Percentiles rank a stretch among this genome's conserved stretches.
phyloP scores from a whole-genome alignment of 2,797 vertebrate genomes.

The Smutsia gigantea region DNA sequence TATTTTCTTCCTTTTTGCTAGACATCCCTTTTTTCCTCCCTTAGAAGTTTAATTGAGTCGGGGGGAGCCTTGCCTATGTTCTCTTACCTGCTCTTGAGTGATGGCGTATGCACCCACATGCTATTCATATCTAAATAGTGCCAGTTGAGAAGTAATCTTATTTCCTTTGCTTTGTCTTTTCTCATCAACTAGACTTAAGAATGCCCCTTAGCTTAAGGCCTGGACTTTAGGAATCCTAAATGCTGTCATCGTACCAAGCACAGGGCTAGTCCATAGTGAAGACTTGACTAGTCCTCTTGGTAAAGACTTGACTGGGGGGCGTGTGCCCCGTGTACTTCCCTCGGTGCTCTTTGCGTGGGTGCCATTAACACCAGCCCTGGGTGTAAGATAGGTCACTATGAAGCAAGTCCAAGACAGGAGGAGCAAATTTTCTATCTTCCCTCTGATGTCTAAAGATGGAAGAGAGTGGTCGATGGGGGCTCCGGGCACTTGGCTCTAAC shows the following conservation, averaged over 20 bases:
- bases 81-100: background rate
- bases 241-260: background rate
- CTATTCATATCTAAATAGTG: background rate
- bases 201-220: background rate
- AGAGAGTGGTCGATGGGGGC: background rate
- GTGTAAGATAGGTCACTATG: background rate
- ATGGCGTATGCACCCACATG: background rate
- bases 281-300: too few species aligned
- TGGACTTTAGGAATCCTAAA: background rate
- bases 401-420: background rate
- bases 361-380: background rate
- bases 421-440: background rate
- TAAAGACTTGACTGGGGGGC: background rate
- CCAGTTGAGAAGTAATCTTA: background rate
- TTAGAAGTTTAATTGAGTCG: background rate
- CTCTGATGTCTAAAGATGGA: background rate
- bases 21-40: background rate
- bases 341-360: background rate
- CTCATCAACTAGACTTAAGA: background rate
- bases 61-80: background rate
- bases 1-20: background rate
- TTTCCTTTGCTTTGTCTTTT: background rate
- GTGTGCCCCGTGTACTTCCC: background rate
- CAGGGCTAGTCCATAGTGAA: too few species aligned
- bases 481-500: background rate